Evolutionary conservation across 2,113 vertebrate species (phyloP), one percentile per base, ranked within the genome.

Genomic region (Anoplopoma fimbria): DNA sequence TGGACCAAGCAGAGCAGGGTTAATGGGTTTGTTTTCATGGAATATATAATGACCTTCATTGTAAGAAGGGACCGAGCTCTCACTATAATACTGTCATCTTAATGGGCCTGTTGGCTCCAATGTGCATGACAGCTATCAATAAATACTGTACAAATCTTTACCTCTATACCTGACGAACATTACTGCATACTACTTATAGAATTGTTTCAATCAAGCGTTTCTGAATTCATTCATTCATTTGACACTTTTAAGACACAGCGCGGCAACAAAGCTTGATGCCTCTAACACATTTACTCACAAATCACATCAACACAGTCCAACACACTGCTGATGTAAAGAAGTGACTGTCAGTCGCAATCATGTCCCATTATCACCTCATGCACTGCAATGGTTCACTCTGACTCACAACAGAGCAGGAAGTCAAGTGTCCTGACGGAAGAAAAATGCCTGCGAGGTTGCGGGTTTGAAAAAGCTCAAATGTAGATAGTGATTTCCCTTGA

Each of bases 301-400:
- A 1, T 72, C 36, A 10, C 67, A 71, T 58, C 25, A 61, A 65
- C 31, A 21, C 8, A 62, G 33, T 62, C 40, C 25, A 42, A 55
- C 45, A 64, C 36, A 33, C 7, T 55, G 53, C 33, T 31, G 51
- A 61, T 62, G 60, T 72, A 25, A 68, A 72, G 49, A 53, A 64
- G 42, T 25, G 38, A 34, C 45, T 47, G 61, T 69, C 63, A 61
- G 12, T 34, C 23, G 29, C n/a, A 65, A 45, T 73, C 61, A 33
- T n/a, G 62, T 40, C 71, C 9, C 2, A 12, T 71, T 77, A 70
- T 70, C 73, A 69, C 47, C 49, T 67, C 74, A 53, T 61, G 53
- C 25, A 36, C 31, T 51, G 19, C 40, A 61, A 68, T 62, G 58
- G 51, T 12, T 53, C 57, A 58, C 38, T 36, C 8, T 34, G 8